Conservation (phyloP, 1,140 invertebrate species). For the Nasonia longicornis region DNA sequence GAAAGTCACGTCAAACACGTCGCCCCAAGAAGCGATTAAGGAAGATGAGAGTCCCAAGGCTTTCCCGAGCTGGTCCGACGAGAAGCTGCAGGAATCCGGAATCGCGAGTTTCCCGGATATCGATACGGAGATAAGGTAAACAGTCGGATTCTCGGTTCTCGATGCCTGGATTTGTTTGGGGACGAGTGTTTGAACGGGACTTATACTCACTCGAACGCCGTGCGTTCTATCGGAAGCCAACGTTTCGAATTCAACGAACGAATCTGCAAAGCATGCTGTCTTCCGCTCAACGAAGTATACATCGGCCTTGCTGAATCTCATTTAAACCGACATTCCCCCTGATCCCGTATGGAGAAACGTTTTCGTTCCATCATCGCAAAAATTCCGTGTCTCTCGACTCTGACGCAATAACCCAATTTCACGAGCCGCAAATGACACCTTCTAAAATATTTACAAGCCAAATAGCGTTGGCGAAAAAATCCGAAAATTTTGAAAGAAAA, state of each 20-base stretch:
- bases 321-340: no score
- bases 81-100: conserved; percentile 54
- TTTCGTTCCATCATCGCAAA: no score
- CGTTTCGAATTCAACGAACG: no score
- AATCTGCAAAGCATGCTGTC: no score
- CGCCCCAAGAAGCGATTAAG: conserved; percentile 34
- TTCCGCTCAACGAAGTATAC: no score
- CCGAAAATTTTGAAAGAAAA: not conserved
- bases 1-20: conserved; percentile 17
- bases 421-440: not conserved
- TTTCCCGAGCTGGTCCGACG: conserved; percentile 61
- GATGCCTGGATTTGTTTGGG: not conserved
- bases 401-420: not conserved
- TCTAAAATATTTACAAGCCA: not conserved
- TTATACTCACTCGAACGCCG: no score
- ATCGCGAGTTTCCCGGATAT: conserved; percentile 54
- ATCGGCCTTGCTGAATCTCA: no score
- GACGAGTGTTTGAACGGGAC: not conserved
- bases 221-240: no score
- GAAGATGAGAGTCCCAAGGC: conserved; percentile 46
- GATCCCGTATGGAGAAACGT: no score
- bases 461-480: not conserved
- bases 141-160: not conserved
- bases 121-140: conserved; percentile 52
- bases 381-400: not conserved